These are phyloP conservation scores for Colossoma macropomum DNA, from an alignment of 2,113 vertebrate genomes.

Conservation along the genomic window DNA sequence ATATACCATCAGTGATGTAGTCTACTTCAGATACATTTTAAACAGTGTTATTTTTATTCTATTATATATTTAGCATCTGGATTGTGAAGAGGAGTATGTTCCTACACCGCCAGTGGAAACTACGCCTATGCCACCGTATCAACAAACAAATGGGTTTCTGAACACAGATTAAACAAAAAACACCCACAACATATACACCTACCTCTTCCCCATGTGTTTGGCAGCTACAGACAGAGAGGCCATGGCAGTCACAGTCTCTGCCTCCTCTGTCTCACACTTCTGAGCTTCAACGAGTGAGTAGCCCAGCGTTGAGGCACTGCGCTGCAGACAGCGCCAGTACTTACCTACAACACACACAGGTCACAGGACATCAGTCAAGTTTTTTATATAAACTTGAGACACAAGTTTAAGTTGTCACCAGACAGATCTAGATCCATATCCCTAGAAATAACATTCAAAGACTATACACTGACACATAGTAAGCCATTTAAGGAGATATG, in stretches of 20 bases:
- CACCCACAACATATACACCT: constrained; percentile 3
- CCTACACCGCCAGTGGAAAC: background rate
- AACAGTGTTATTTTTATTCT: too few species aligned
- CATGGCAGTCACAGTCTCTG: constrained; percentile 96
- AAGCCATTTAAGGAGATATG: background rate
- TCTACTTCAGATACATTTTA: too few species aligned
- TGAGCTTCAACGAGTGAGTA: constrained; percentile 91
- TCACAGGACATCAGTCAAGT: background rate
- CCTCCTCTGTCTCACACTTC: constrained; percentile 89
- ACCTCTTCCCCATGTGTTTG: constrained; percentile 90
- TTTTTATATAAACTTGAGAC: background rate
- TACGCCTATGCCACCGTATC: background rate
- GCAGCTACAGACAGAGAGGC: constrained; percentile 93
- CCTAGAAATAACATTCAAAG: too few species aligned
- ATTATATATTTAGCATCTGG: background rate
- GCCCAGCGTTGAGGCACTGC: constrained; percentile 80
- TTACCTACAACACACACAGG: constrained; percentile 79
- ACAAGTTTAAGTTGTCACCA: background rate
- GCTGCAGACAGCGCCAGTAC: constrained; percentile 92
- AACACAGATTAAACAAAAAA: constrained; percentile 1
- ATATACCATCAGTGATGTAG: too few species aligned
- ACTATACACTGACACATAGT: background rate
- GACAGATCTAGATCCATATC: background rate
- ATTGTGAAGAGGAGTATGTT: background rate
- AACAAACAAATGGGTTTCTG: constrained; percentile 6